Evolutionary conservation across 2,113 vertebrate species (phyloP).

Genomic region (Ginglymostoma cirratum): DNA sequence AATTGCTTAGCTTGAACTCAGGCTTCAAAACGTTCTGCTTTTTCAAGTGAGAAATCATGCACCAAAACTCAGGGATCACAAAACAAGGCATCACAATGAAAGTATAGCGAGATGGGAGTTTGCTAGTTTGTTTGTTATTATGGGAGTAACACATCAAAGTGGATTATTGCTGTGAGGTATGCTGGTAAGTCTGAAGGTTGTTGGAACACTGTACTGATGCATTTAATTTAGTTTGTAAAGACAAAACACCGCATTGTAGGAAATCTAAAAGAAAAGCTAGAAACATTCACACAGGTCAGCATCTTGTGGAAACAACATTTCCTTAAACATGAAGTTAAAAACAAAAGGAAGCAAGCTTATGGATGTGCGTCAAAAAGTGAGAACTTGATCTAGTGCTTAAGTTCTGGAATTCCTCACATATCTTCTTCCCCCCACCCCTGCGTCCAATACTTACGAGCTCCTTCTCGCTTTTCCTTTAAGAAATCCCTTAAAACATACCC

Average conservation of each 20-base stretch:
- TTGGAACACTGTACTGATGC: no score
- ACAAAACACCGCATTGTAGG: background rate
- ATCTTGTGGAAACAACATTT: background rate
- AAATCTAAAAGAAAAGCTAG: background rate
- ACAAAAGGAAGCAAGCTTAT: background rate
- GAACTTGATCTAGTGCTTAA: background rate
- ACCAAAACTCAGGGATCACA: background rate
- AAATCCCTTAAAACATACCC: no score
- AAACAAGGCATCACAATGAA: background rate
- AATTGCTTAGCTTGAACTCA: background rate
- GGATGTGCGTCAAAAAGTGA: background rate
- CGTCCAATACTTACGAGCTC: no score
- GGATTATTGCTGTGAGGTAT: background rate
- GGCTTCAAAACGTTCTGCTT: background rate
- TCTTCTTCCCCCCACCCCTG: no score
- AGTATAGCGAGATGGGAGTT: background rate
- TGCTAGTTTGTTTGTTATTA: background rate
- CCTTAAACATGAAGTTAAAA: background rate
- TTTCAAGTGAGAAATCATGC: background rate
- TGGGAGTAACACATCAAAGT: no score
- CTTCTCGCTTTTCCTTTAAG: no score
- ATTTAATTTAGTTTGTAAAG: background rate
- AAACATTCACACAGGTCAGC: background rate
- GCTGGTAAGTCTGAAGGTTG: background rate
- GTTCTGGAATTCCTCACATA: no score